These are phyloP conservation scores for Brenthis daphne DNA, from an alignment of 2,888 invertebrate species.

Conservation along the genomic window DNA sequence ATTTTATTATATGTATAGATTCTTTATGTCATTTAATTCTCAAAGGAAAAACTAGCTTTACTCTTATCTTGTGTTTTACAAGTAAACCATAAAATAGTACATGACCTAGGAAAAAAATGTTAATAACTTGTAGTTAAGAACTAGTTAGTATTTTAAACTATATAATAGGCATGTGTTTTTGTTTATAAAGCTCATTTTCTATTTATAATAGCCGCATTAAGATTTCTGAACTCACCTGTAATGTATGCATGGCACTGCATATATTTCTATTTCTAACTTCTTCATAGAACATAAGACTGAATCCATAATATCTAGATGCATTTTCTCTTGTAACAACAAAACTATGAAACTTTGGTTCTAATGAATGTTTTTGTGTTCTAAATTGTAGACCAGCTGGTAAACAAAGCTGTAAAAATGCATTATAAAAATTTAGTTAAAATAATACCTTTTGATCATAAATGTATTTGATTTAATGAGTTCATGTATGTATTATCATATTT, in stretches of 20 bases:
- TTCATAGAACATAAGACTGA: constrained; percentile 97
- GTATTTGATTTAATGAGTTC: no score
- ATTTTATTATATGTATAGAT: no score
- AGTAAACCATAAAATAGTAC: no score
- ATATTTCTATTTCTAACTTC: constrained; percentile 96
- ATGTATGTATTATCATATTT: no score
- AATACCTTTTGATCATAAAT: background rate
- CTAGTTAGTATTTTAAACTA: background rate
- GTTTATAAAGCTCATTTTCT: background rate
- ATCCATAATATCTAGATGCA: constrained; percentile 96
- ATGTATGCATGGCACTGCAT: constrained; percentile 96
- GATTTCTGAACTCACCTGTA: constrained; percentile 84
- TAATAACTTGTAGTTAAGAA: no score
- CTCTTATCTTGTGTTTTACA: no score
- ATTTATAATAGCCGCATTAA: background rate
- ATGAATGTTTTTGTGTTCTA: constrained; percentile 94
- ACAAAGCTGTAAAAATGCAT: constrained; percentile 87
- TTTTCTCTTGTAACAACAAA: constrained; percentile 98
- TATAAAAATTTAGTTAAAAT: background rate
- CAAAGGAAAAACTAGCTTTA: no score
- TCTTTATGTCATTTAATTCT: no score
- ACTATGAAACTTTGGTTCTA: constrained; percentile 95
- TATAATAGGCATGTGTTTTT: background rate
- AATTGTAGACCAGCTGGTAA: constrained; percentile 97
- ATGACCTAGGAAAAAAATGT: no score